Conservation (phyloP, 2,888 invertebrate species). For the Nemapogon koenigi region DNA sequence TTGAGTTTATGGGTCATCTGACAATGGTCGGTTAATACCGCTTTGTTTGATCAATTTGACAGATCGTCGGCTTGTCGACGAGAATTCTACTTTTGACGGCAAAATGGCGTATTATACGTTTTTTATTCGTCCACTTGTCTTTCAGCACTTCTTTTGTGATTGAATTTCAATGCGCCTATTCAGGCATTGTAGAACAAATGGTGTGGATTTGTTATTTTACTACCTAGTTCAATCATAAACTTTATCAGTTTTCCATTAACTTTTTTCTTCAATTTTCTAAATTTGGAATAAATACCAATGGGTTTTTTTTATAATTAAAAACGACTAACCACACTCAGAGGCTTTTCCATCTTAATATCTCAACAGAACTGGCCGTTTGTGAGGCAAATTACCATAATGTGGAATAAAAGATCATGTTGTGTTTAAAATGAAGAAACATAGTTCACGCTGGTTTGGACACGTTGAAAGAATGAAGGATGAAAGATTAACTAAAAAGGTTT, state of each 20-base stretch:
- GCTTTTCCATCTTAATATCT: too few species aligned
- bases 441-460: too few species aligned
- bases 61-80: conserved; percentile 42
- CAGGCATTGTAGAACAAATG: conserved; percentile 27
- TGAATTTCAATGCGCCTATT: conserved; percentile 38
- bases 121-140: conserved; percentile 55
- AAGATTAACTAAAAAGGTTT: too few species aligned
- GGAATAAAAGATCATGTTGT: too few species aligned
- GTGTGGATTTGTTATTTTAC: conserved; percentile 44
- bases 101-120: conserved; percentile 59
- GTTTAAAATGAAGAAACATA: too few species aligned
- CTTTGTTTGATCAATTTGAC: conserved; percentile 60
- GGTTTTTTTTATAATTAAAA: too few species aligned
- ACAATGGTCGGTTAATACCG: conserved; percentile 38
- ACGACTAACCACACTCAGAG: too few species aligned
- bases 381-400: too few species aligned
- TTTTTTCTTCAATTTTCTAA: too few species aligned
- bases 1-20: conserved; percentile 23
- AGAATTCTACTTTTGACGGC: conserved; percentile 53
- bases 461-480: too few species aligned
- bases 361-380: too few species aligned
- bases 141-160: conserved; percentile 61
- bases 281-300: too few species aligned
- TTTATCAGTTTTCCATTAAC: conserved; percentile 3
- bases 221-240: conserved; percentile 16